These are phyloP conservation scores for Murina feae DNA, from an alignment of 2,113 vertebrate genomes.

Conservation along the genomic window DNA sequence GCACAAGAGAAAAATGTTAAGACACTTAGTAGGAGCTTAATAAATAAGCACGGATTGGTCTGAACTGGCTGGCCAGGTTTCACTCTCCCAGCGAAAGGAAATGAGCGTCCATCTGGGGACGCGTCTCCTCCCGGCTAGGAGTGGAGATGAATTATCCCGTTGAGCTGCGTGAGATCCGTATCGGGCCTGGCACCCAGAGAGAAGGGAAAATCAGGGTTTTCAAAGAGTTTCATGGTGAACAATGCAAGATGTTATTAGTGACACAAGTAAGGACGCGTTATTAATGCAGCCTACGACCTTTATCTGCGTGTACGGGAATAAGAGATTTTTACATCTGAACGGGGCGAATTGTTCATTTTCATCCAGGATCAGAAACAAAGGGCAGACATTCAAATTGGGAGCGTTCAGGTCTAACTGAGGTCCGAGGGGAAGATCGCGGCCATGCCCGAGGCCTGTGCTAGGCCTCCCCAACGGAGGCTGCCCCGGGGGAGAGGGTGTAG, in stretches of 20 bases:
- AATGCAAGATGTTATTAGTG: conserved; percentile 67
- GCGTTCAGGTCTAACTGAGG: background rate
- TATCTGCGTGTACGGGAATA: conserved; percentile 44
- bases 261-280: conserved; percentile 62
- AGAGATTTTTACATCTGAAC: conserved; percentile 43
- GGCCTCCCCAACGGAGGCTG: background rate
- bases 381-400: background rate
- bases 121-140: background rate
- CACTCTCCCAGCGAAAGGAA: conserved; percentile 12
- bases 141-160: conserved; percentile 16
- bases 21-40: conserved; percentile 53
- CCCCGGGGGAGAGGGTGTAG: background rate
- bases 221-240: conserved; percentile 64
- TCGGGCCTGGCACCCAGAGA: conserved; percentile 26
- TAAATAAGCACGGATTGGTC: conserved; percentile 34
- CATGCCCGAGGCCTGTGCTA: background rate
- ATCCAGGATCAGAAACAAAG: conserved; percentile 57
- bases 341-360: conserved; percentile 44
- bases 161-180: conserved; percentile 22
- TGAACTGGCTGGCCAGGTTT: background rate
- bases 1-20: background rate
- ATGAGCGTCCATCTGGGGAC: background rate
- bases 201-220: conserved; percentile 66
- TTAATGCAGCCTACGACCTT: conserved; percentile 53
- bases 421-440: background rate